phyloP scores from a whole-genome alignment of 2,797 vertebrate species.

The Enteromius paludinosus region DNA sequence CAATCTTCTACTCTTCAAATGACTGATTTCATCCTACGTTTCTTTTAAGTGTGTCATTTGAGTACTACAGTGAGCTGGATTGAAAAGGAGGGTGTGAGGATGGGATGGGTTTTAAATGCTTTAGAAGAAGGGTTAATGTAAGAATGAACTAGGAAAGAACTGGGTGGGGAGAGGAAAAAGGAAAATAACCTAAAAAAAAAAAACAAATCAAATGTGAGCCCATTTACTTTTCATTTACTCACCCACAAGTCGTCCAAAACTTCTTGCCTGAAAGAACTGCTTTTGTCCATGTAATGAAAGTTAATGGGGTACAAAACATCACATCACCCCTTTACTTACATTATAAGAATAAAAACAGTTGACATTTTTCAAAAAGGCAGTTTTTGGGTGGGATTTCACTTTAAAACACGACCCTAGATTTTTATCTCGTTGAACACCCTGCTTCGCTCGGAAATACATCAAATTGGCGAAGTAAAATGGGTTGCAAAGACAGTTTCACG shows the following conservation, averaged over 20 bases:
- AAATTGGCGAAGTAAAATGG: background rate
- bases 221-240: constrained; percentile 1
- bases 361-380: background rate
- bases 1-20: constrained; percentile 51
- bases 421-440: background rate
- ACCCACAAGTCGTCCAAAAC: background rate
- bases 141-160: background rate
- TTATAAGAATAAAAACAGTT: background rate
- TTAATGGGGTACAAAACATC: background rate
- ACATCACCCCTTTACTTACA: background rate
- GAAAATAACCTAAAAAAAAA: background rate
- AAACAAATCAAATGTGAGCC: background rate
- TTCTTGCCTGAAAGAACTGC: background rate
- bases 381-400: background rate
- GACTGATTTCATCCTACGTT: constrained; percentile 49
- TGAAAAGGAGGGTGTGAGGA: background rate
- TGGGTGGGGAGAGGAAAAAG: background rate
- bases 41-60: constrained; percentile 45
- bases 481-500: background rate
- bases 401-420: background rate
- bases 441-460: background rate
- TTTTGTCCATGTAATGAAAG: background rate
- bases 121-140: constrained; percentile 1
- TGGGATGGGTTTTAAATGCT: constrained; percentile 8
- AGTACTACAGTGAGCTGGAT: constrained; percentile 1